phyloP scores from a whole-genome alignment of 2,888 invertebrate genomes.

The Zeuzera pyrina region DNA sequence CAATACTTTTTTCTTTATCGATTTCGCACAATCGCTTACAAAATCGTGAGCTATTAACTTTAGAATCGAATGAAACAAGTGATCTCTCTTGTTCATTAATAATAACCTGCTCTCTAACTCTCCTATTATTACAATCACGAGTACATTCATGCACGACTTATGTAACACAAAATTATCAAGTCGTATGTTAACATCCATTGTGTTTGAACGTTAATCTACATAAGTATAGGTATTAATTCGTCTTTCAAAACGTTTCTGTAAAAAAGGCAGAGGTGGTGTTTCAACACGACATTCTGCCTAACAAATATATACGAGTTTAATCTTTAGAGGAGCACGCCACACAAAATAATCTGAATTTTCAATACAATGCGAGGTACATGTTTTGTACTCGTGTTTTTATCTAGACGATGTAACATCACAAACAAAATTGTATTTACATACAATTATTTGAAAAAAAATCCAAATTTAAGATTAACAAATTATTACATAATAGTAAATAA shows the following conservation, averaged over 20 bases:
- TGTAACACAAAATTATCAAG: constrained; percentile 61
- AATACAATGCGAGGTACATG: constrained; percentile 45
- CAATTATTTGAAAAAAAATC: too few relatives aligned
- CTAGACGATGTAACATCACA: constrained; percentile 23
- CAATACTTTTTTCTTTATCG: constrained; percentile 28
- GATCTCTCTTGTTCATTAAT: constrained; percentile 59
- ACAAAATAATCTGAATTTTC: constrained; percentile 43
- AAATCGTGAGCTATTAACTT: constrained; percentile 61
- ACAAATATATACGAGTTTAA: constrained; percentile 28
- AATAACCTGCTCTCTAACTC: constrained; percentile 47
- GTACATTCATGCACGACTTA: constrained; percentile 53
- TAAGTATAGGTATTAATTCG: constrained; percentile 71
- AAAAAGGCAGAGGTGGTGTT: constrained; percentile 46
- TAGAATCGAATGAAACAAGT: constrained; percentile 25
- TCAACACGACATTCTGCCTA: constrained; percentile 36
- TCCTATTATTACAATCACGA: constrained; percentile 53
- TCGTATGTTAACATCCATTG: constrained; percentile 63
- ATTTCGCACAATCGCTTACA: constrained; percentile 23
- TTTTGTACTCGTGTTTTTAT: constrained; percentile 26
- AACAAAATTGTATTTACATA: constrained; percentile 24
- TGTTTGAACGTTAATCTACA: constrained; percentile 61
- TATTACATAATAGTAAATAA: too few relatives aligned
- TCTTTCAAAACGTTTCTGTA: constrained; percentile 65
- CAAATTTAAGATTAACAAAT: too few relatives aligned
- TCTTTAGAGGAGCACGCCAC: constrained; percentile 14